These are phyloP conservation scores for Cirrhinus molitorella DNA, from an alignment of 2,797 vertebrate species.

Conservation along the genomic window DNA sequence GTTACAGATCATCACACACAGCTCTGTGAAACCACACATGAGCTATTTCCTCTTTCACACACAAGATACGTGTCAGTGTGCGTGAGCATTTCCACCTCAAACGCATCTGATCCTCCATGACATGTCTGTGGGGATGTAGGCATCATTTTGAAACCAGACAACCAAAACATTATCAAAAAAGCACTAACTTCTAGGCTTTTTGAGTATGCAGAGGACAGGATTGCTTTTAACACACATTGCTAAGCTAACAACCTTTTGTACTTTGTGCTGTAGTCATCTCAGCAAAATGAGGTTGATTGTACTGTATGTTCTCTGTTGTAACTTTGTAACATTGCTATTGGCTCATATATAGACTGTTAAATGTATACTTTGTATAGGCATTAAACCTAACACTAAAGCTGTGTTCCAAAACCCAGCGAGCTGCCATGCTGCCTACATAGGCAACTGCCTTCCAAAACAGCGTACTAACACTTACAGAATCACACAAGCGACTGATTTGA, in stretches of 20 bases:
- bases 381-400: neutral
- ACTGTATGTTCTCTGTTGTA: neutral
- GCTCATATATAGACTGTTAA: neutral
- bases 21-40: constrained; percentile 49
- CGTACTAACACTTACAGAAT: neutral
- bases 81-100: constrained; percentile 7
- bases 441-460: neutral
- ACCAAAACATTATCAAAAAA: neutral
- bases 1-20: constrained; percentile 29
- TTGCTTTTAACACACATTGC: neutral
- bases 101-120: constrained; percentile 15
- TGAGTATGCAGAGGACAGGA: neutral
- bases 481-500: neutral
- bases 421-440: neutral
- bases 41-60: constrained; percentile 56
- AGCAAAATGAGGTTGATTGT: neutral
- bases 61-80: constrained; percentile 18
- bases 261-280: neutral
- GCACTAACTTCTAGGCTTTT: neutral
- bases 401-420: neutral
- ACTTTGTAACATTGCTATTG: neutral
- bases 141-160: neutral
- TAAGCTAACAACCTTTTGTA: constrained; percentile 16
- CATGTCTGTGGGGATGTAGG: neutral
- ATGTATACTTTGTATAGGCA: neutral